Percentiles rank a stretch among this genome's conserved stretches.
These are phyloP conservation scores for Vesta saturnalis DNA, from an alignment of 2,888 invertebrate genomes.

Conservation along the genomic window DNA sequence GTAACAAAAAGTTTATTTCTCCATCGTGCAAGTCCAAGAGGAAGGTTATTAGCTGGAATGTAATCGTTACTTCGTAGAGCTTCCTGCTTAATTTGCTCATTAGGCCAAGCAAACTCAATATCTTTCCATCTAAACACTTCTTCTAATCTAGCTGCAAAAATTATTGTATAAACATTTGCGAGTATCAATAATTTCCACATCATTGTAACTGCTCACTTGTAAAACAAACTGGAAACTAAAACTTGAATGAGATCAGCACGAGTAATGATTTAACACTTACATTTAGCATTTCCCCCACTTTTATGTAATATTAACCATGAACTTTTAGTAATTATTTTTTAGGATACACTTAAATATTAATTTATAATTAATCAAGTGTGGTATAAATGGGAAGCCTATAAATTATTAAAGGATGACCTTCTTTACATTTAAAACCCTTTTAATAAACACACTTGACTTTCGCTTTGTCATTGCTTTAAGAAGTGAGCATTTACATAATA, in stretches of 20 bases:
- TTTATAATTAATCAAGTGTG: neutral
- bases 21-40: constrained; percentile 77
- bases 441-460: constrained; percentile 19
- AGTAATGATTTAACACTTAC: constrained; percentile 3
- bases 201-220: constrained; percentile 15
- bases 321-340: constrained; percentile 18
- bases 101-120: constrained; percentile 74
- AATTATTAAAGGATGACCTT: constrained; percentile 15
- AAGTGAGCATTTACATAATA: neutral
- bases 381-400: too few species aligned
- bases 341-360: neutral
- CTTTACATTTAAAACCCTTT: constrained; percentile 3
- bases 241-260: constrained; percentile 13
- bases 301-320: constrained; percentile 19
- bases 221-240: constrained; percentile 24
- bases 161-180: constrained; percentile 24
- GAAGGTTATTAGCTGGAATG: constrained; percentile 73
- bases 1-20: constrained; percentile 76
- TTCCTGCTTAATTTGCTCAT: constrained; percentile 66
- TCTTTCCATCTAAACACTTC: constrained; percentile 77
- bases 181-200: constrained; percentile 20
- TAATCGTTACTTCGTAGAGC: constrained; percentile 71
- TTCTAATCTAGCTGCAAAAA: constrained; percentile 66
- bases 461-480: neutral
- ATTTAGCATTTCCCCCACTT: neutral